These are phyloP conservation scores for Tyrannus savana DNA, from an alignment of 2,113 vertebrate genomes.

Conservation along the genomic window DNA sequence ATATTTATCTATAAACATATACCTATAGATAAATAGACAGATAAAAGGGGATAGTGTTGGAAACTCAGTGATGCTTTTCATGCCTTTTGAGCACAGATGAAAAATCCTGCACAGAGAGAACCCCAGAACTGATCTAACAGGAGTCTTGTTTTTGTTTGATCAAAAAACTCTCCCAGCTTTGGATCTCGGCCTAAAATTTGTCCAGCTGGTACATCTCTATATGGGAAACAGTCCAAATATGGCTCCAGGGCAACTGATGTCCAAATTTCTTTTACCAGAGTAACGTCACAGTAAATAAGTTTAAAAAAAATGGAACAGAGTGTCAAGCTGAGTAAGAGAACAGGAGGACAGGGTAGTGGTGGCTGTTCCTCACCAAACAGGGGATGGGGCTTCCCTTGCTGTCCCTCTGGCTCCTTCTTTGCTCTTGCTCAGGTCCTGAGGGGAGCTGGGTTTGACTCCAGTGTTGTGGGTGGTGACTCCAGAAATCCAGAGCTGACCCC, in stretches of 20 bases:
- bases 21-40: background rate
- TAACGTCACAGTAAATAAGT: background rate
- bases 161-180: background rate
- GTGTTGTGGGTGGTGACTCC: background rate
- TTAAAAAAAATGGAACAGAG: background rate
- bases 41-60: background rate
- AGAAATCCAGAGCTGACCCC: background rate
- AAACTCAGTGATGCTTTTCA: background rate
- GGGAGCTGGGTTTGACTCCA: accelerated
- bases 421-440: background rate
- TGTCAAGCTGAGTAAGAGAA: no score
- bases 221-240: background rate
- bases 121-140: background rate
- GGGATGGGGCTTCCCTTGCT: accelerated
- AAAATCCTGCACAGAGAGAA: background rate
- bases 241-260: background rate
- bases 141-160: background rate
- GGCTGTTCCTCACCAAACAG: background rate
- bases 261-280: background rate
- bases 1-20: background rate
- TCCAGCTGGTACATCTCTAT: background rate
- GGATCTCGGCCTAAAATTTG: background rate
- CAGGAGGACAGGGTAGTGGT: background rate
- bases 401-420: background rate
- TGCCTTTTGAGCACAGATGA: background rate